A percentile compares a stretch with the other conserved stretches of the same genome.
Evolutionary conservation across 1,140 invertebrate species (phyloP).

Genomic region (Micrasema longulum): DNA sequence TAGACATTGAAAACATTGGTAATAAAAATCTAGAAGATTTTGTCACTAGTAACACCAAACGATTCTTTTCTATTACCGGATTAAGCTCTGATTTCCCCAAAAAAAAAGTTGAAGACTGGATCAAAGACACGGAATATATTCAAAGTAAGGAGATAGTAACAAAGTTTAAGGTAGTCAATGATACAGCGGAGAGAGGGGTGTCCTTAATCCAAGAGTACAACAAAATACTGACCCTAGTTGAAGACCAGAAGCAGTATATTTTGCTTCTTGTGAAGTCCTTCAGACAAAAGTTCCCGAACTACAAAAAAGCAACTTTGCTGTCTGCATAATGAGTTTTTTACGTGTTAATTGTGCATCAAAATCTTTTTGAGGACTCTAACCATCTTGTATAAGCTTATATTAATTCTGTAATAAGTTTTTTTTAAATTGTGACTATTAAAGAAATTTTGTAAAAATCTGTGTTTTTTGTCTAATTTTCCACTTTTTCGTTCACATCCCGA

Average conservation of each 20-base stretch:
- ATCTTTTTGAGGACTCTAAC: conserved; percentile 11
- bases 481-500: conserved; percentile 4
- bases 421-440: not conserved
- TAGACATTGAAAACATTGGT: conserved; percentile 36
- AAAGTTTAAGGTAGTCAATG: conserved; percentile 55
- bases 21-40: conserved; percentile 54
- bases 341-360: conserved; percentile 15
- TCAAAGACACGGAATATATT: conserved; percentile 45
- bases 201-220: conserved; percentile 56
- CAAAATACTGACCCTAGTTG: conserved; percentile 39
- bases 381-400: not conserved
- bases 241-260: conserved; percentile 15
- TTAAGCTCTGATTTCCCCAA: conserved; percentile 51
- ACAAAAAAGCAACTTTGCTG: conserved; percentile 15
- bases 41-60: conserved; percentile 31
- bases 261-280: conserved; percentile 15
- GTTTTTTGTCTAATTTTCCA: conserved; percentile 12
- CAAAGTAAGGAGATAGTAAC: conserved; percentile 43
- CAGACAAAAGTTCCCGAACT: conserved; percentile 14
- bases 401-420: conserved; percentile 16
- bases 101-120: conserved; percentile 47
- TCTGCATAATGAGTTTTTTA: conserved; percentile 12
- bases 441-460: conserved; percentile 15
- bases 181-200: conserved; percentile 56
- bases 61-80: conserved; percentile 15